Percentiles rank a stretch among this genome's conserved stretches.
Evolutionary conservation across 2,113 vertebrate species (phyloP).

Genomic region (Hippocampus guttulatus): DNA sequence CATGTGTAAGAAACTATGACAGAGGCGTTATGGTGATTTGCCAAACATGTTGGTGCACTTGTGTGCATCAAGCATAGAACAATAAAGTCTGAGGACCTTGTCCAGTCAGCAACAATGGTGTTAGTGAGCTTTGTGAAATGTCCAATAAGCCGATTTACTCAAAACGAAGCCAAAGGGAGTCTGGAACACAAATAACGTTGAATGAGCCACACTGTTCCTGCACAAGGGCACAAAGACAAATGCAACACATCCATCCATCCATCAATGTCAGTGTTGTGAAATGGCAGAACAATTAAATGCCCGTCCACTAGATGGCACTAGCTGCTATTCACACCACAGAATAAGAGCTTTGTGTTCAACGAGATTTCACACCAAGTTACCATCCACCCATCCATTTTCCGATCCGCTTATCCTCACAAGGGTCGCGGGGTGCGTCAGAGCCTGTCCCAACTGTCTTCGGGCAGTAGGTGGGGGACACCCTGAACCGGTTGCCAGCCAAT

Average conservation of each 20-base stretch:
- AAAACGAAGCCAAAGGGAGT: constrained; percentile 16
- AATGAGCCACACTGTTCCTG: not conserved
- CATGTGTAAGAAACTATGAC: not conserved
- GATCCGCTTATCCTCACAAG: too few relatives aligned
- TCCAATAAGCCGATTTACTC: constrained; percentile 53
- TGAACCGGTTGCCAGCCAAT: too few relatives aligned
- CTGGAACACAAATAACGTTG: constrained; percentile 7
- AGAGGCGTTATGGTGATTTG: not conserved
- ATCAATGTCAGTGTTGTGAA: too few relatives aligned
- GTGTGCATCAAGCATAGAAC: not conserved
- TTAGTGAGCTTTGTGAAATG: constrained; percentile 36
- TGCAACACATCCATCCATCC: not conserved
- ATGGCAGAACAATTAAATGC: too few relatives aligned
- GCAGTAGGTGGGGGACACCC: too few relatives aligned
- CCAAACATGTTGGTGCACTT: not conserved
- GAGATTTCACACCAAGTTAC: too few relatives aligned
- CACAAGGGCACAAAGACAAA: not conserved
- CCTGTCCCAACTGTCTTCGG: too few relatives aligned
- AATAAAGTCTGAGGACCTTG: constrained; percentile 37
- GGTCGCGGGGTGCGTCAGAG: too few relatives aligned
- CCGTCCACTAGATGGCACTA: not conserved
- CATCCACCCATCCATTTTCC: too few relatives aligned
- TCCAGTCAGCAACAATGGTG: constrained; percentile 40
- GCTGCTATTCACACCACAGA: not conserved
- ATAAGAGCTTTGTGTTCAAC: not conserved